Base-by-base conservation (phyloP, 2,113 vertebrate genomes). In the Chinchilla lanigera region DNA sequence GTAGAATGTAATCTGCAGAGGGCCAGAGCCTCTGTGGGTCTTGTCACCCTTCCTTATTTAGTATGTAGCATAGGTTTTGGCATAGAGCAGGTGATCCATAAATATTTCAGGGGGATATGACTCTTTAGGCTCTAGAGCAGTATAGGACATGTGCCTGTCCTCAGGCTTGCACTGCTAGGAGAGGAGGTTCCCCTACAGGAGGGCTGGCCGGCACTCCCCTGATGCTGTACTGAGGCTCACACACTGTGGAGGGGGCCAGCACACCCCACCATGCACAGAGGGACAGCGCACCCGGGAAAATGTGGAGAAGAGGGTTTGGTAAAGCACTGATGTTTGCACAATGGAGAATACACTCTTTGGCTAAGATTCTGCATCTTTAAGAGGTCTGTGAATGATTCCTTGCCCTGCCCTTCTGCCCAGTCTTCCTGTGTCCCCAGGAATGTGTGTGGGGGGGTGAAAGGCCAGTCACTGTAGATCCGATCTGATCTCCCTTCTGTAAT, bases 81-180 rank as follows among this genome's bases (percentile, higher is more conserved):
- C 13, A 82, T 56, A 60, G 44, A 86, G 5, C 44, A 86, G 35
- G 47, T 85, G 24, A 47, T 83, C 16, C 30, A 38, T 90, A 90
- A 87, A 12, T 80, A 41, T 95, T 93, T 94, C 86, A 50, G 80
- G 56, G 69, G 38, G 67, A 80, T 90, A 58, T 69, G 26, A 60
- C 22, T 30, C 47, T 58, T 93, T 20, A 10, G 5, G 26, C 58
- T 86, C 50, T n/a, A 60, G 28, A 94, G 38, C 24, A 65, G 30
- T 90, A 33, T 71, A 30, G 50, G 60, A 88, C 20, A 63, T 65
- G 61, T 10, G 3, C 10, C 14, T 75, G 5, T 63, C 26, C 7
- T 60, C 19, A 78, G 30, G 30, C 6, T 75, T 30, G 54, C 26
- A 77, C 1, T 86, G 26, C 33, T 77, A 13, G 60, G 19, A 30